These are phyloP conservation scores for Habropoda laboriosa DNA, from an alignment of 1,140 invertebrate species.

Conservation along the genomic window DNA sequence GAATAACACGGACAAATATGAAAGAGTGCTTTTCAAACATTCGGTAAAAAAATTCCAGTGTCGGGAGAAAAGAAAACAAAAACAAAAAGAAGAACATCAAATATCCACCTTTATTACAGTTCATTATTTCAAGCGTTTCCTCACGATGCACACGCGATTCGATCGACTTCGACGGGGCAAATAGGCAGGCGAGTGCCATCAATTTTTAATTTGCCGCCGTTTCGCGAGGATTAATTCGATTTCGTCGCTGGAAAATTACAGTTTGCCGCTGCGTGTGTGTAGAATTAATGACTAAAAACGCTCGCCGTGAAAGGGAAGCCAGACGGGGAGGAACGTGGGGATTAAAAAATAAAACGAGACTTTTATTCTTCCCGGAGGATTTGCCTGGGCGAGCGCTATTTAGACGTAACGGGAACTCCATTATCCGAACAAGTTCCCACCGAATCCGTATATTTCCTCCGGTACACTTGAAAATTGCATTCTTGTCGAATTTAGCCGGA, in stretches of 20 bases:
- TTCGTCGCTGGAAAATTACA: slow-evolving; percentile 57
- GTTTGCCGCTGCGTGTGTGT: slow-evolving; percentile 28
- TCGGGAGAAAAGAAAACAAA: too few species aligned
- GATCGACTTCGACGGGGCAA: not conserved
- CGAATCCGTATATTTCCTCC: slow-evolving; percentile 53
- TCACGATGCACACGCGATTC: not conserved
- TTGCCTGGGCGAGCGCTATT: slow-evolving; percentile 47
- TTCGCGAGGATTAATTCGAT: slow-evolving; percentile 50
- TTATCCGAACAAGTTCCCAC: slow-evolving; percentile 57
- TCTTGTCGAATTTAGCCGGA: not conserved
- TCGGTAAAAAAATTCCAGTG: too few species aligned
- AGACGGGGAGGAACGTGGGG: not conserved
- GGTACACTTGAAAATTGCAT: slow-evolving; percentile 47
- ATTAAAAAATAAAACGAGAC: slow-evolving; percentile 8
- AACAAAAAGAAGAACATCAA: too few species aligned
- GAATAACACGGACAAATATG: too few species aligned
- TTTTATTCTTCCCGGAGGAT: slow-evolving; percentile 58
- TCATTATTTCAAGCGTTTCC: not conserved
- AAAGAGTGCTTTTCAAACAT: too few species aligned
- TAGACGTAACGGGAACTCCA: slow-evolving; percentile 61
- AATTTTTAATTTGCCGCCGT: slow-evolving; percentile 55
- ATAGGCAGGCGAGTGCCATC: not conserved
- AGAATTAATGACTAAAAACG: slow-evolving; percentile 56
- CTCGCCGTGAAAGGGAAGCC: slow-evolving; percentile 25
- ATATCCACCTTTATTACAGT: not conserved